Evolutionary conservation across 2,888 invertebrate genomes (phyloP), one percentile per base, ranked within the genome.

Genomic region (Zygaena filipendulae): DNA sequence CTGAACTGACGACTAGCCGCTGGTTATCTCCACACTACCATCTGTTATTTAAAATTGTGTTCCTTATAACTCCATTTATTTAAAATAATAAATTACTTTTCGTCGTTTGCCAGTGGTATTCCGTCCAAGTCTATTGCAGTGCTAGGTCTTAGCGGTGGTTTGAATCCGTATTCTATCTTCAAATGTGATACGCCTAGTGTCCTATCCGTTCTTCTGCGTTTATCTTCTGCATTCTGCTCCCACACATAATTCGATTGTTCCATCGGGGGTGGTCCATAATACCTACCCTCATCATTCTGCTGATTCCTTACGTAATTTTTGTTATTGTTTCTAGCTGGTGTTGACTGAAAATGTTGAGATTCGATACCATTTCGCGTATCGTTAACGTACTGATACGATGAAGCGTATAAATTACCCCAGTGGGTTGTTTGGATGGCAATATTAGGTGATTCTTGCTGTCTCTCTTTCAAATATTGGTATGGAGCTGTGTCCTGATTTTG

Each of bases 151-250:
- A 92, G 58, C 0, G 92, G 92, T 0, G 92, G 92, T 47, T 88
- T 90, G 43, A 92, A 92, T 0, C 91, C 88, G 43, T 92, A 92
- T 41, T 92, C 92, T 49, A 92, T 83, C 45, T 87, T 85, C 1
- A 91, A 70, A 16, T 61, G 64, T 0, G 51, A 51, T 1, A 67
- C 37, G 35, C 62, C 71, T 0, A 71, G 66, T 38, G 84, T 85
- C 31, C 85, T 80, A 10, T 86, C 87, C 11, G 84, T 54, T 23
- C 82, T 72, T 29, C 82, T 64, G 13, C 79, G 51, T 27, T 81
- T 80, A 13, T 79, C 62, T 11, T 82, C 82, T 3, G 46, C 52
- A 24, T 55, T 55, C 16, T 50, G 53, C 25, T 54, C 59, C 59
- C 58, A 66, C 39, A 52, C 47, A 13, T 47, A 43, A n/a, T 53